phyloP scores from a whole-genome alignment of 1,140 invertebrate species.

The Drosophila grimshawi region DNA sequence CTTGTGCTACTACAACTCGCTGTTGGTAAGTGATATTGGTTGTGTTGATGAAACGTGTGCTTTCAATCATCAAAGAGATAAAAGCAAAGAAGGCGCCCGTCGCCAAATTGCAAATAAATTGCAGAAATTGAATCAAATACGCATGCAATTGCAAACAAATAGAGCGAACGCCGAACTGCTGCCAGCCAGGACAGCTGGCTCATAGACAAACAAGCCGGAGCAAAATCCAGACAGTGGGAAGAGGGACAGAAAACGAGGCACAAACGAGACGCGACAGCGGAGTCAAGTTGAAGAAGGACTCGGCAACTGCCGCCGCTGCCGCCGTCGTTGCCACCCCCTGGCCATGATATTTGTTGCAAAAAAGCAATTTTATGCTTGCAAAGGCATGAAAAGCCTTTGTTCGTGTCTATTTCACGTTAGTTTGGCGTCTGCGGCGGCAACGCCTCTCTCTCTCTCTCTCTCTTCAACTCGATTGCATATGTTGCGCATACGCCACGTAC shows the following conservation, averaged over 20 bases:
- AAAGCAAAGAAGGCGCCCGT: conserved; percentile 61
- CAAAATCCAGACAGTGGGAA: conserved; percentile 16
- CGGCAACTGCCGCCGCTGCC: conserved; percentile 17
- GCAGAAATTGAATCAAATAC: conserved; percentile 83
- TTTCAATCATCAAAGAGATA: conserved; percentile 82
- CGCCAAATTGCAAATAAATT: conserved; percentile 82
- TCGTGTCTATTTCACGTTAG: conserved; percentile 84
- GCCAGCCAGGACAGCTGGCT: conserved; percentile 7
- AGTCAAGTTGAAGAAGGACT: conserved; percentile 26
- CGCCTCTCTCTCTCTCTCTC: conserved; percentile 30
- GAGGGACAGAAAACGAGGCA: conserved; percentile 7
- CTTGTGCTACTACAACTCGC: neutral
- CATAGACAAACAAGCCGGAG: conserved; percentile 41
- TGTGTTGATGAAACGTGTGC: conserved; percentile 66
- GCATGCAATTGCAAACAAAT: conserved; percentile 83
- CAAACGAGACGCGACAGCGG: neutral
- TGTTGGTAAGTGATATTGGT: conserved; percentile 47
- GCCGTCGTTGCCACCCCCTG: conserved; percentile 38
- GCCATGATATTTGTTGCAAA: conserved; percentile 80
- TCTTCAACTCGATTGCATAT: conserved; percentile 63
- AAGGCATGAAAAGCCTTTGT: conserved; percentile 84
- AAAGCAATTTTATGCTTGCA: conserved; percentile 84
- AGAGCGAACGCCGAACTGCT: conserved; percentile 37
- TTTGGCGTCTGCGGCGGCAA: conserved; percentile 73
- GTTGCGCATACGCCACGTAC: conserved; percentile 74